phyloP scores from a whole-genome alignment of 2,888 invertebrate species.

The Timandra comae region DNA sequence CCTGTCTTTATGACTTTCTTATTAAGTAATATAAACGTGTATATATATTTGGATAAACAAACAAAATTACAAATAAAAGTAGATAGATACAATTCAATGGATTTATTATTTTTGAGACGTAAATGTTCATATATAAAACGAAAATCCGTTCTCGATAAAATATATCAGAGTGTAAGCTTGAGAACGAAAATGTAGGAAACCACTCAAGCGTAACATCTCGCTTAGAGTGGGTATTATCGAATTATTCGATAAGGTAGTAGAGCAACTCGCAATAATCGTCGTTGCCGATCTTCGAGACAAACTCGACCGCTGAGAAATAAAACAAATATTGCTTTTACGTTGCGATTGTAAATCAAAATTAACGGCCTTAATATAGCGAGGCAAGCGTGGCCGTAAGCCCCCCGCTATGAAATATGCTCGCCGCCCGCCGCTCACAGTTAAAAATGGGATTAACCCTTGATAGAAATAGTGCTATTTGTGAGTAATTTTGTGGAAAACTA shows the following conservation, averaged over 20 bases:
- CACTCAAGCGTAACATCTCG: slow-evolving; percentile 50
- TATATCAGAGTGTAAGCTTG: slow-evolving; percentile 17
- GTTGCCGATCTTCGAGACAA: slow-evolving; percentile 55
- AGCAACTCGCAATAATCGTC: slow-evolving; percentile 55
- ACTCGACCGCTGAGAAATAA: slow-evolving; percentile 63
- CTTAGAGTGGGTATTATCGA: slow-evolving; percentile 57
- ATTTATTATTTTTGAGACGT: slow-evolving; percentile 21
- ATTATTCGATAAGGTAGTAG: slow-evolving; percentile 57
- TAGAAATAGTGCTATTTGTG: slow-evolving; percentile 70
- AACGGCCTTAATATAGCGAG: slow-evolving; percentile 75
- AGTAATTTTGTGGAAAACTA: slow-evolving; percentile 49
- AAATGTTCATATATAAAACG: slow-evolving; percentile 24
- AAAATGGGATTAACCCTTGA: slow-evolving; percentile 75
- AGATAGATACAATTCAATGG: slow-evolving; percentile 11
- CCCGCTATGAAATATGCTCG: slow-evolving; percentile 73
- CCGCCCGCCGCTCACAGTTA: slow-evolving; percentile 71
- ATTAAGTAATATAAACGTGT: slow-evolving; percentile 43
- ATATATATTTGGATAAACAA: slow-evolving; percentile 33
- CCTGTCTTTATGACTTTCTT: slow-evolving; percentile 50
- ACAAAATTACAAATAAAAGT: slow-evolving; percentile 34
- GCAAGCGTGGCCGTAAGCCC: slow-evolving; percentile 65
- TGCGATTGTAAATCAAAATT: slow-evolving; percentile 76
- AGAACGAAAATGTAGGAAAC: slow-evolving; percentile 31
- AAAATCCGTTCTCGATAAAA: slow-evolving; percentile 21
- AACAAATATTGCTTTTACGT: slow-evolving; percentile 76